phyloP scores from a whole-genome alignment of 1,140 invertebrate species.

The Diabrotica undecimpunctata region DNA sequence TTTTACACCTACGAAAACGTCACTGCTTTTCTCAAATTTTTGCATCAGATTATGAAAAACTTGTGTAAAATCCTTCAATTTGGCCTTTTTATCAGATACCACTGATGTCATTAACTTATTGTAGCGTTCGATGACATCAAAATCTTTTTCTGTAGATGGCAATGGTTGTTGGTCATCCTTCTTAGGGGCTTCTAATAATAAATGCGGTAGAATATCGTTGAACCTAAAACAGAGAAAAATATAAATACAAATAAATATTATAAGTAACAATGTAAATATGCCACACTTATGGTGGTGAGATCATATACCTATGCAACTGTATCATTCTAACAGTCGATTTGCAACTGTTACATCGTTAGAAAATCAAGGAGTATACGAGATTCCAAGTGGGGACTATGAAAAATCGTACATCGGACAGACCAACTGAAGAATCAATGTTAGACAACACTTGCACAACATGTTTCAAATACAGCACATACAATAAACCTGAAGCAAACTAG shows the following conservation, averaged over 20 bases:
- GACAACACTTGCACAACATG: too few relatives aligned
- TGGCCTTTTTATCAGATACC: conserved; percentile 30
- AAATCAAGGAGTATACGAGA: too few relatives aligned
- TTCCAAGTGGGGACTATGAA: too few relatives aligned
- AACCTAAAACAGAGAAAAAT: conserved; percentile 24
- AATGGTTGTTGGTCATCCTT: conserved; percentile 9
- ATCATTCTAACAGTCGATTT: too few relatives aligned
- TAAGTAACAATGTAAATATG: too few relatives aligned
- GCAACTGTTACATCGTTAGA: too few relatives aligned
- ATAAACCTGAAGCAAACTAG: too few relatives aligned
- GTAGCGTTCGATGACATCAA: conserved; percentile 24
- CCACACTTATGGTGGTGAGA: background rate
- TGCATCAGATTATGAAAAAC: conserved; percentile 30
- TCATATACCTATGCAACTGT: too few relatives aligned
- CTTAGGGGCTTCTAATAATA: conserved; percentile 4
- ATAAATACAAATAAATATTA: too few relatives aligned
- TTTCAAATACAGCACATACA: too few relatives aligned
- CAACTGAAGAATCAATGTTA: too few relatives aligned
- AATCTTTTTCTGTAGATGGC: conserved; percentile 17
- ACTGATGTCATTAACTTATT: conserved; percentile 22
- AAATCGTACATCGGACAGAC: too few relatives aligned
- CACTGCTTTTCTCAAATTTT: conserved; percentile 23
- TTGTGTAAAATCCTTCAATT: conserved; percentile 27
- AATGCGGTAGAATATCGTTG: conserved; percentile 26
- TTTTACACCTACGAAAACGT: conserved; percentile 30